Conservation (phyloP, 2,888 invertebrate species). For the Hypolimnas misippus region DNA sequence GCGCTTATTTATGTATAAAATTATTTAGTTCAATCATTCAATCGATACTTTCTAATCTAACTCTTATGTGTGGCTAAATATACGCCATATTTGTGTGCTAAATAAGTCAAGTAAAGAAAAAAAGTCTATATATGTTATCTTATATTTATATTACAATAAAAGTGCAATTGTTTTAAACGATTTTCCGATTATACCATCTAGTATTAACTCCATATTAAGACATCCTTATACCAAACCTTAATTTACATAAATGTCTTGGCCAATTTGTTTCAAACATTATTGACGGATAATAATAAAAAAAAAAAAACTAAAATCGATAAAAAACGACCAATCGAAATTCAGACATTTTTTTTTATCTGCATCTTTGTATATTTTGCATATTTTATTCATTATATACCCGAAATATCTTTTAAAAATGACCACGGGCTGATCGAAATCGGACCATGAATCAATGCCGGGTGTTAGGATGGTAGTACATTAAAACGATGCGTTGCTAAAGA, state of each 20-base stretch:
- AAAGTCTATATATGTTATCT: too few relatives aligned
- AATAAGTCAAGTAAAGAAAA: too few relatives aligned
- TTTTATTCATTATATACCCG: slow-evolving; percentile 20
- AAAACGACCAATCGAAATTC: slow-evolving; percentile 12
- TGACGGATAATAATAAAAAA: background rate
- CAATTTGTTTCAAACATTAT: slow-evolving; percentile 1
- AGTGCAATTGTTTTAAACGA: too few relatives aligned
- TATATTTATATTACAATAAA: too few relatives aligned
- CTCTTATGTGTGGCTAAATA: too few relatives aligned
- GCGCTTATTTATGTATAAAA: too few relatives aligned
- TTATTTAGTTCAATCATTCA: too few relatives aligned
- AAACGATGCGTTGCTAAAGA: background rate
- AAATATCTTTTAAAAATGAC: slow-evolving; percentile 25
- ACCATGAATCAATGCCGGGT: slow-evolving; percentile 12
- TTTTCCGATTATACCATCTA: too few relatives aligned
- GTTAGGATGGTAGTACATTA: background rate
- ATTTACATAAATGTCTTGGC: too few relatives aligned
- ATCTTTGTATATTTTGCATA: slow-evolving; percentile 22
- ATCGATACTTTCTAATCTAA: too few relatives aligned
- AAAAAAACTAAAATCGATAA: background rate
- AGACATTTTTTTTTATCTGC: slow-evolving; percentile 1
- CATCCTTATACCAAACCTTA: background rate
- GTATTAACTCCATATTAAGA: too few relatives aligned
- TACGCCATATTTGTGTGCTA: too few relatives aligned
- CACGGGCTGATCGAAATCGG: slow-evolving; percentile 17